A percentile compares a stretch with the other conserved stretches of the same genome.
Conservation (phyloP, 2,888 invertebrate genomes). For the Hypomecis atomaria region DNA sequence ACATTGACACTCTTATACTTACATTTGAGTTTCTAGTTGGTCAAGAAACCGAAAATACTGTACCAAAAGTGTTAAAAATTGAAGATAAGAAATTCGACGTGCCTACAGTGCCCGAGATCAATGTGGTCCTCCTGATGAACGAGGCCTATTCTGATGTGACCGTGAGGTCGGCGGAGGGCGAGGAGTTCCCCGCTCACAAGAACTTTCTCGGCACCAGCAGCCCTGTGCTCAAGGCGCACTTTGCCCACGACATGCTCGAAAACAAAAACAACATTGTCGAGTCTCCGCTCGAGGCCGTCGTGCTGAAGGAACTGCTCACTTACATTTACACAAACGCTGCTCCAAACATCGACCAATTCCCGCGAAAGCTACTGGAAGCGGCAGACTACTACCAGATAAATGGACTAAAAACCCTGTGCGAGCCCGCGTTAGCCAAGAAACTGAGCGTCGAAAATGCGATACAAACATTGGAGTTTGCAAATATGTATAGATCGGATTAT, state of each 20-base stretch:
- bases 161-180: conserved; percentile 10
- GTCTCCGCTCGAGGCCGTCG: conserved; percentile 6
- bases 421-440: neutral
- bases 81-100: no score
- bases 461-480: neutral
- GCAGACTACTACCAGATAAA: conserved; percentile 19
- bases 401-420: conserved; percentile 8
- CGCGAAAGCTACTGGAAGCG: conserved; percentile 7
- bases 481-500: neutral
- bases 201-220: conserved; percentile 9
- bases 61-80: no score
- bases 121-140: neutral
- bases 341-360: neutral
- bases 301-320: conserved; percentile 5
- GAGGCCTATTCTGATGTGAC: conserved; percentile 2
- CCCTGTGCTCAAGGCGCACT: conserved; percentile 14
- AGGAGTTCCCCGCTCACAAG: conserved; percentile 13
- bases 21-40: no score
- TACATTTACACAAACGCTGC: conserved; percentile 17
- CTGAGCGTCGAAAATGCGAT: conserved; percentile 8
- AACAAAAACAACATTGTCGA: conserved; percentile 10
- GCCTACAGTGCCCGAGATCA: neutral
- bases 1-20: no score
- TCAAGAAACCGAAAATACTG: no score
- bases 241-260: conserved; percentile 7